phyloP scores from a whole-genome alignment of 2,888 invertebrate species.

The Drosophila ustulata region DNA sequence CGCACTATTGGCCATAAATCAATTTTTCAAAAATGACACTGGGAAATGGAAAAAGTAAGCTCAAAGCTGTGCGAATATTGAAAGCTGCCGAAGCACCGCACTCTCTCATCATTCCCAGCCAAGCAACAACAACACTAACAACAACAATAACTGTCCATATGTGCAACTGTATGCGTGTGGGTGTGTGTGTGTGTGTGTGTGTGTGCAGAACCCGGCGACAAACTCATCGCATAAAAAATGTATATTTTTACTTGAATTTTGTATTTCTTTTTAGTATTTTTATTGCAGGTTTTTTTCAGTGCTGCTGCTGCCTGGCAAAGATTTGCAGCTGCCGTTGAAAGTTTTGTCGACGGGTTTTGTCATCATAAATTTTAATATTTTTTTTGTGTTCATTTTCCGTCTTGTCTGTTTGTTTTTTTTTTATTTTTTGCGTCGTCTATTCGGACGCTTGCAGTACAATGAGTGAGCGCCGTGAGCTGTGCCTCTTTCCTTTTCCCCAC shows the following conservation, averaged over 20 bases:
- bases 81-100: conserved; percentile 51
- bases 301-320: conserved; percentile 50
- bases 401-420: conserved; percentile 4
- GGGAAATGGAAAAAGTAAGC: conserved; percentile 80
- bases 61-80: conserved; percentile 77
- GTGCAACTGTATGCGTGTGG: conserved; percentile 9
- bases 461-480: conserved; percentile 9
- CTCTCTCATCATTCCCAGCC: conserved; percentile 27
- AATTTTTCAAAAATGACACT: conserved; percentile 78
- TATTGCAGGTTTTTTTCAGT: conserved; percentile 6
- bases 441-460: conserved; percentile 23
- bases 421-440: neutral
- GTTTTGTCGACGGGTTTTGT: conserved; percentile 69
- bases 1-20: conserved; percentile 75
- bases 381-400: conserved; percentile 23
- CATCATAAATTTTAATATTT: conserved; percentile 76
- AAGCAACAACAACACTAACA: conserved; percentile 4
- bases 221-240: conserved; percentile 67
- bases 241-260: conserved; percentile 62
- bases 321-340: conserved; percentile 78
- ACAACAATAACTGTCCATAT: conserved; percentile 14
- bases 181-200: conserved; percentile 22
- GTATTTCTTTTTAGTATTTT: conserved; percentile 42
- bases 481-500: neutral
- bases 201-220: conserved; percentile 31